Percentiles rank a stretch among this genome's conserved stretches.
These are phyloP conservation scores for Andinoacara biseriatus DNA, from an alignment of 2,113 vertebrate species.

Conservation along the genomic window DNA sequence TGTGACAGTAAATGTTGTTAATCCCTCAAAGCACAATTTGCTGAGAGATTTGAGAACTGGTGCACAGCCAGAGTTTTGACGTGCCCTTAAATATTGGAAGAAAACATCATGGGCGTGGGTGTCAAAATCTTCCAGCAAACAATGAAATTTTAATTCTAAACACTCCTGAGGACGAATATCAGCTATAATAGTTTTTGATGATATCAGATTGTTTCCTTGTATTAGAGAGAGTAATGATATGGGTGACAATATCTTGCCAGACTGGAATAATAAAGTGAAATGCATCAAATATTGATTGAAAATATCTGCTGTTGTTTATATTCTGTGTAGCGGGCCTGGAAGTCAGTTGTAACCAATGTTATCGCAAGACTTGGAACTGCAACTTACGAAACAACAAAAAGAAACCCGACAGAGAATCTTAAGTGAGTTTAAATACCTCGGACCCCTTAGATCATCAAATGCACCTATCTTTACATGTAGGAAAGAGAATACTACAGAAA, in stretches of 20 bases:
- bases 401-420: neutral
- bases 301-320: constrained; percentile 59
- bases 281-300: constrained; percentile 76
- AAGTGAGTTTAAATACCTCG: neutral
- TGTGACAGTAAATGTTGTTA: constrained; percentile 74
- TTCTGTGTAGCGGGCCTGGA: constrained; percentile 21
- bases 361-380: constrained; percentile 11
- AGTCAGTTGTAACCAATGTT: constrained; percentile 27
- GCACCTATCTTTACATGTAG: neutral
- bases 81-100: constrained; percentile 72
- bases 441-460: constrained; percentile 4
- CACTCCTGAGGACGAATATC: constrained; percentile 70
- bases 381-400: neutral
- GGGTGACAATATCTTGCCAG: constrained; percentile 73
- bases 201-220: constrained; percentile 75
- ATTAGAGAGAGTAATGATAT: constrained; percentile 72
- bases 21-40: constrained; percentile 71
- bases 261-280: constrained; percentile 70
- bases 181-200: constrained; percentile 74
- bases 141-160: constrained; percentile 77
- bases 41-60: constrained; percentile 61
- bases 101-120: constrained; percentile 56
- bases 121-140: constrained; percentile 68
- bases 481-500: constrained; percentile 14
- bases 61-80: constrained; percentile 67